phyloP scores from a whole-genome alignment of 2,797 vertebrate genomes.

The Hylomyscus alleni region DNA sequence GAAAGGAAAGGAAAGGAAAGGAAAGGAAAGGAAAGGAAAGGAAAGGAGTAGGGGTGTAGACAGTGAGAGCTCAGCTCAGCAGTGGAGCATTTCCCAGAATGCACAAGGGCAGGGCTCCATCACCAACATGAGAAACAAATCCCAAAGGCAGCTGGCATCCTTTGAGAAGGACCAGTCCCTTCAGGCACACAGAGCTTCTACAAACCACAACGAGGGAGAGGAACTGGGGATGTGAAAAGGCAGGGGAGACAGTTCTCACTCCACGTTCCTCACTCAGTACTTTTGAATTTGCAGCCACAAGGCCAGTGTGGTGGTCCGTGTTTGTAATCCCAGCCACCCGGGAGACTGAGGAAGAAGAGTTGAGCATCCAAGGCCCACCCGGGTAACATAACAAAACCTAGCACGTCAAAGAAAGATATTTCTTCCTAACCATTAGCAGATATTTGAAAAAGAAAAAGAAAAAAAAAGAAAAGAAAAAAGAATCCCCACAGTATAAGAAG shows the following conservation, averaged over 20 bases:
- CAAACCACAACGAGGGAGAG: neutral
- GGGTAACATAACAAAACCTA: neutral
- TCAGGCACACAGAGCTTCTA: neutral
- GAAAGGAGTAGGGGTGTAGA: neutral
- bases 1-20: too few species aligned
- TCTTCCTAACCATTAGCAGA: neutral
- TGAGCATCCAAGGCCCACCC: neutral
- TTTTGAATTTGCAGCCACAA: conserved; percentile 1
- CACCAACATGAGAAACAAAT: neutral
- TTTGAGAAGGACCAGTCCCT: conserved; percentile 7
- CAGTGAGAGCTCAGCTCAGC: neutral
- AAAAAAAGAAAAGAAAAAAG: neutral
- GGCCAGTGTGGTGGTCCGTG: neutral
- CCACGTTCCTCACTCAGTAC: conserved; percentile 12
- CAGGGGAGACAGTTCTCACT: neutral
- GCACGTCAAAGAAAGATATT: neutral
- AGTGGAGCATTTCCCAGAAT: neutral
- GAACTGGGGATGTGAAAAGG: neutral
- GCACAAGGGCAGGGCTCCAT: neutral
- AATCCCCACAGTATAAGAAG: neutral
- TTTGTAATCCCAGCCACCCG: too few species aligned
- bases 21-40: neutral
- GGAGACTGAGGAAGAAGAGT: neutral
- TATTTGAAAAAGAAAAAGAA: neutral
- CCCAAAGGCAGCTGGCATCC: neutral